Base-by-base conservation (phyloP, 1,140 invertebrate species). In the Drosophila arizonae region DNA sequence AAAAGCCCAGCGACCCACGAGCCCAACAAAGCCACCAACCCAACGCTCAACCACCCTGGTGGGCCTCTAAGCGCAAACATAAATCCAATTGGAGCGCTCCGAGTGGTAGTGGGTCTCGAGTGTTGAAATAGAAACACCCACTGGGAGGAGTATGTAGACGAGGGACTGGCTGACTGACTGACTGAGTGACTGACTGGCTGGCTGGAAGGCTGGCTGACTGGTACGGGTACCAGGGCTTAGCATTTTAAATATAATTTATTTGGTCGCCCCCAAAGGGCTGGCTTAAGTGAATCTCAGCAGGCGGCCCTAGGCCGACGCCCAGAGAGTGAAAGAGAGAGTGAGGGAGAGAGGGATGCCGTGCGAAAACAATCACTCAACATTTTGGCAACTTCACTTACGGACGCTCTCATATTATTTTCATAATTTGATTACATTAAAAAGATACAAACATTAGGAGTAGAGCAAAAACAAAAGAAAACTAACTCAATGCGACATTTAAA, bases 401-500 rank as follows among this genome's bases (percentile, higher is more conserved):
- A 72, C 77, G 65, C 68, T 69, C 76, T 77, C 72, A 64, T 88
- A 88, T 88, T 82, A 82, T 81, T 88, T 87, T 87, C 82, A 82
- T 87, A 87, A 87, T 87, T 87, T 87, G 82, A 87, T 87, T 87
- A 87, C 84, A 87, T 85, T 87, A 85, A 88, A 88, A 71, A 79
- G 55, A 50, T 46, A 76, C 54, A 82, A 77, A 82, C 60, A 72
- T 39, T n/a, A 58, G 36, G 11, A 39, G 36, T 39, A 36, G 4
- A 58, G 21, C 6, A 15, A 13, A 9, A 8, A n/a, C 33, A 15
- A 21, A 17, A 17, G 1, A 17, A 10, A 3, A 6, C 4, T 30
- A 30, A 3, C 8, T n/a, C 43, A 15, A 50, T 5, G 10, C 54
- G 57, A 77, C 54, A 0, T 3, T 2, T 13, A 2, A 17, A 84